Evolutionary conservation across 2,797 vertebrate species (phyloP), one percentile per base, ranked within the genome.

Genomic region (Epinephelus malabaricus): DNA sequence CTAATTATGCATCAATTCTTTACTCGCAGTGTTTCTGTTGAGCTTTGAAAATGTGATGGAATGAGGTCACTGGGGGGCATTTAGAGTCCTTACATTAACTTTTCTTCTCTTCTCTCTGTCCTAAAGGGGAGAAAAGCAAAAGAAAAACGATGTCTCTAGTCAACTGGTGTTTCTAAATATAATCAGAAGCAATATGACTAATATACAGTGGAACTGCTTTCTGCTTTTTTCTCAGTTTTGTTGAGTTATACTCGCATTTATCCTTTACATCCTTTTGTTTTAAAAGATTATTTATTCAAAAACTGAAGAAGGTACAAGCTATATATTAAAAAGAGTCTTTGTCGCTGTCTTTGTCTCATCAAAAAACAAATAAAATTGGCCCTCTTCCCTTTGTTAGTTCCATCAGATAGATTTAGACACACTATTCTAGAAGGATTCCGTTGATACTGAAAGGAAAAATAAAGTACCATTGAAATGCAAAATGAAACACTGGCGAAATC

Each of bases 1-100:
- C 53, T 83, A 88, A 89, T 89, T 82, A 86, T 81, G 43, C 56
- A 76, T 67, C 21, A 58, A 25, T 55, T 74, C 67, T 78, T 71
- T 72, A 61, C 54, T 23, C 55, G 10, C 2, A 21, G 60, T 72
- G 21, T 83, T 75, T 79, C 53, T 76, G 63, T 78, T 74, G 43
- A 79, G 77, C 76, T 82, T 82, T 83, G 38, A 74, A 71, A 87
- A 76, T 68, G 61, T 79, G 71, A 86, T 65, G 47, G 69, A 86
- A 85, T 69, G 54, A 87, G 76, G 81, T 81, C 72, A 85, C 30
- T 30, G 1, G 15, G 78, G 70, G 56, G 62, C 47, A 77, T 67
- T 76, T 63, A 64, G 79, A 73, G 67, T 40, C 55, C 19, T 71
- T n/a, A 46, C 7, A 62, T 62, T 68, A 69, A 69, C 30, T 60